Conservation (phyloP, 2,888 invertebrate genomes). For the Drosophila diplacantha region DNA sequence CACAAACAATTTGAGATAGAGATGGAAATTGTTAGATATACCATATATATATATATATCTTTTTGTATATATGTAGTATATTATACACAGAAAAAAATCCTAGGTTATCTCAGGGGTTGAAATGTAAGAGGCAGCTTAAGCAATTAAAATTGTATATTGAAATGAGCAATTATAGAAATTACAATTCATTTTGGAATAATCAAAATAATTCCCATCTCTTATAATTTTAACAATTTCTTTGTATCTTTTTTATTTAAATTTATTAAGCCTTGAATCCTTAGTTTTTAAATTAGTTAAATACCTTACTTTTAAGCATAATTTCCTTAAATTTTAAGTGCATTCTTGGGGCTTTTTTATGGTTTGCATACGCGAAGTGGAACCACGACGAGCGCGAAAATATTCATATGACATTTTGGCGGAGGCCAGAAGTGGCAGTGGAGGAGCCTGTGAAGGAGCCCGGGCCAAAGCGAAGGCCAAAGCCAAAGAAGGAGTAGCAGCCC, state of each 20-base stretch:
- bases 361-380: neutral
- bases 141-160: accelerated
- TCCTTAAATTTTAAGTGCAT: neutral
- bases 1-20: constrained; percentile 23
- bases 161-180: neutral
- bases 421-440: constrained; percentile 24
- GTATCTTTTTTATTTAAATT: neutral
- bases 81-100: neutral
- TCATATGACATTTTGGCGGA: constrained; percentile 60
- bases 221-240: neutral
- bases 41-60: neutral
- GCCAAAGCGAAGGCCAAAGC: constrained; percentile 23
- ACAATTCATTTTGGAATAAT: neutral
- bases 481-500: constrained; percentile 28
- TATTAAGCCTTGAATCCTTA: too few species aligned
- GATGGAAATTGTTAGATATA: constrained; percentile 26
- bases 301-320: too few species aligned
- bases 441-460: constrained; percentile 17
- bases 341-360: neutral
- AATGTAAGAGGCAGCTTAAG: neutral
- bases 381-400: constrained; percentile 48
- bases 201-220: neutral
- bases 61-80: constrained; percentile 1
- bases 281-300: neutral
- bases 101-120: too few species aligned